Percentiles rank a stretch among this genome's conserved stretches.
Evolutionary conservation across 2,113 vertebrate genomes (phyloP).

Genomic region (Gobius niger): DNA sequence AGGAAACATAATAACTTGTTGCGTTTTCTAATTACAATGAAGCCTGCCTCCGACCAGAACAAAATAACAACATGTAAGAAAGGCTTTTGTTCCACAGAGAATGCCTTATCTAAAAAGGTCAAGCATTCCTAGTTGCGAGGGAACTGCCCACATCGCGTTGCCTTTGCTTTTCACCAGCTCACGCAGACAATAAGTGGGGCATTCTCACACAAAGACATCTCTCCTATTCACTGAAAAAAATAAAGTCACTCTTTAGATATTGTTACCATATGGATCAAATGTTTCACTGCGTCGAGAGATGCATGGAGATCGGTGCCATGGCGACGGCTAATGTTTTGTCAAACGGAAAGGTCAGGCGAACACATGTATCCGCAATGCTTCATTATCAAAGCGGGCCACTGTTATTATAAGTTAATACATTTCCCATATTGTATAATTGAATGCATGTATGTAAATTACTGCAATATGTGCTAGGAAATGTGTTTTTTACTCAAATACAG

Average conservation of each 20-base stretch:
- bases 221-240: conserved; percentile 39
- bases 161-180: conserved; percentile 48
- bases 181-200: conserved; percentile 54
- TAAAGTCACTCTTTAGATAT: conserved; percentile 10
- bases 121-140: conserved; percentile 56
- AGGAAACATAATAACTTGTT: conserved; percentile 43
- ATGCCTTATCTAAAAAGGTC: conserved; percentile 72
- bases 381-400: conserved; percentile 52
- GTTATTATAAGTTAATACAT: conserved; percentile 22
- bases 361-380: conserved; percentile 31
- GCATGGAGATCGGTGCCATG: conserved; percentile 54
- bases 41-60: conserved; percentile 48
- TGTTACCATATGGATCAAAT: conserved; percentile 50
- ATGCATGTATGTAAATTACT: conserved; percentile 11
- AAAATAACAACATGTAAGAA: conserved; percentile 59
- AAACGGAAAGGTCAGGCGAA: conserved; percentile 63
- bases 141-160: conserved; percentile 55
- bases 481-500: not conserved
- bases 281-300: conserved; percentile 52
- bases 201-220: conserved; percentile 55
- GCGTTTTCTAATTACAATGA: conserved; percentile 56
- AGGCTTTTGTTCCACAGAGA: conserved; percentile 69
- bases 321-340: conserved; percentile 59
- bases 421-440: conserved; percentile 16
- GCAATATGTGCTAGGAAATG: not conserved